Percentiles rank a stretch among this genome's conserved stretches.
These are phyloP conservation scores for Muricea muricata DNA, from an alignment of 92 coral and sea anemone genomes.

Conservation along the genomic window DNA sequence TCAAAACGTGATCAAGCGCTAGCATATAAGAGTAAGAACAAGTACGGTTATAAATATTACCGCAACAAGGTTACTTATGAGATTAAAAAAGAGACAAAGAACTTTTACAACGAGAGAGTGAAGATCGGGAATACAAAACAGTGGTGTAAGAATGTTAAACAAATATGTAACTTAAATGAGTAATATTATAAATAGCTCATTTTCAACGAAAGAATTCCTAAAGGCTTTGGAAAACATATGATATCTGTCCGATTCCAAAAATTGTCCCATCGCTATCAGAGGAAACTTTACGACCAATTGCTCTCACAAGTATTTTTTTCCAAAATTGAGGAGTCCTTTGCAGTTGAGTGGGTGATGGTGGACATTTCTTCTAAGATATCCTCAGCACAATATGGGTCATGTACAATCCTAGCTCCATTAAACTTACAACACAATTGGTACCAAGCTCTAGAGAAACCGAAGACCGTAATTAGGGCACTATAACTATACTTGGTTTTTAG, in stretches of 20 bases:
- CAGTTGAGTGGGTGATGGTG: background rate
- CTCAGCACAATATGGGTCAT: background rate
- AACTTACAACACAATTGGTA: slow-evolving; percentile 8
- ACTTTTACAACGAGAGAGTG: background rate
- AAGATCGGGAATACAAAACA: background rate
- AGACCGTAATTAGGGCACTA: background rate
- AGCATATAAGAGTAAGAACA: background rate
- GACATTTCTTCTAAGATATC: background rate
- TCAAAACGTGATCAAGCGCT: background rate
- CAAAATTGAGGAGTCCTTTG: background rate
- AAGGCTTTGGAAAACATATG: background rate
- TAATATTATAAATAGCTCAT: background rate
- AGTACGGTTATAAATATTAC: background rate
- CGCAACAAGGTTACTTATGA: background rate
- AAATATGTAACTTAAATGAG: slow-evolving; percentile 5
- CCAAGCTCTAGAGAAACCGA: background rate
- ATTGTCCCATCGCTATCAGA: background rate
- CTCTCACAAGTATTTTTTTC: slow-evolving; percentile 6
- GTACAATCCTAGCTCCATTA: background rate
- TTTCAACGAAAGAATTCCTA: background rate
- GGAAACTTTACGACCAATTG: background rate
- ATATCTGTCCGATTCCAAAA: background rate
- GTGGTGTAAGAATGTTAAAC: slow-evolving; percentile 22
- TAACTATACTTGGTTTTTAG: background rate
- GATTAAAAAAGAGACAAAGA: background rate